Evolutionary conservation across 1,140 invertebrate species (phyloP), one percentile per base, ranked within the genome.

Genomic region (Ips nitidus): DNA sequence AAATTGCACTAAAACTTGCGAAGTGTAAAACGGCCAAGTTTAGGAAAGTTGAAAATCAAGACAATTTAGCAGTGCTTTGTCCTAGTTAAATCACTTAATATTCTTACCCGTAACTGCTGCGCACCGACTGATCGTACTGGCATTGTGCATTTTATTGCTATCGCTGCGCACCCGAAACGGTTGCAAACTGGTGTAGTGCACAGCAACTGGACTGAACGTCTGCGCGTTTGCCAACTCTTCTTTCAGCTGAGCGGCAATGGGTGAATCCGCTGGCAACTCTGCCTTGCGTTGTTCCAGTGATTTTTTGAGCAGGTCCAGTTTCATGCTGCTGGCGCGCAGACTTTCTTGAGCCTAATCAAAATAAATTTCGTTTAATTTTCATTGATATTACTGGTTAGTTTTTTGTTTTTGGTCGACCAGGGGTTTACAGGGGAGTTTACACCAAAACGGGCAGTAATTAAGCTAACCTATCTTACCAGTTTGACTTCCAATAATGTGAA

Each of bases 301-400:
- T 77, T 92, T 88, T 72, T 94, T 87, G 61, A 99, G 84, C 73
- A 99, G 84, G 83, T 98, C 96, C 76, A 98, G 84, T 82, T 98
- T 98, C 79, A 95, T 90, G 78, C 91, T 95, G 47, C 95, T 97
- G 81, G 97, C 96, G 64, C 89, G 86, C 70, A 98, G 86, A 80
- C 90, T 95, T 66, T 89, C 88, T 83, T 98, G 95, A 69, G 96
- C 97, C 93, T 95, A 77, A 53, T 53, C 61, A 47, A 8, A 7
- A 59, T 40, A 41, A 59, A 22, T 22, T 22, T 22, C 22, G 22
- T 22, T 22, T 22, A 22, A 22, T 22, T 22, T 22, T 22, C 22
- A 22, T 22, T 22, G 22, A 22, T 22, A 22, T 22, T 22, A 22
- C 22, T 22, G 0, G 6, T 56, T 39, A 36, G 5, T 56, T 7